phyloP scores from a whole-genome alignment of 2,888 invertebrate genomes.

The Thera britannica region DNA sequence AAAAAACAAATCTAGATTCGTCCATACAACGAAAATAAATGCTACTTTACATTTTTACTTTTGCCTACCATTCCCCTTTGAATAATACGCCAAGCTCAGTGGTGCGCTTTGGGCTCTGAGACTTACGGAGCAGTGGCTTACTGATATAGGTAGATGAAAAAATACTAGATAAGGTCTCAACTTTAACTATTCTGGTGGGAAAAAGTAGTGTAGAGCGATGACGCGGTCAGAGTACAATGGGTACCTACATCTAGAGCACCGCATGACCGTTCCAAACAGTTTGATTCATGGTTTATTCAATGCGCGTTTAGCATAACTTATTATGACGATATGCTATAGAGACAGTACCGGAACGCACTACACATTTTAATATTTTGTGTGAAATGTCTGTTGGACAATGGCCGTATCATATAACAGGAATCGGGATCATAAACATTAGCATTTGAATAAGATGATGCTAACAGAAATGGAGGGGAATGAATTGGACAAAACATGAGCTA shows the following conservation, averaged over 20 bases:
- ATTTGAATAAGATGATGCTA: conserved; percentile 24
- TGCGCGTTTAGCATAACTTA: conserved; percentile 42
- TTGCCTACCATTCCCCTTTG: too few relatives aligned
- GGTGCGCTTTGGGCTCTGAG: too few relatives aligned
- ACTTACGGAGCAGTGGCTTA: too few relatives aligned
- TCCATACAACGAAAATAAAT: too few relatives aligned
- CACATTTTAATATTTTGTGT: conserved; percentile 42
- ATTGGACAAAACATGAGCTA: too few relatives aligned
- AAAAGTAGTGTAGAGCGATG: conserved; percentile 25
- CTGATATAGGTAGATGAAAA: too few relatives aligned
- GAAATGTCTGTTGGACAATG: conserved; percentile 36
- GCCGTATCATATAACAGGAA: conserved; percentile 27
- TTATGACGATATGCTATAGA: conserved; percentile 34
- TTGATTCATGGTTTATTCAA: conserved; percentile 45
- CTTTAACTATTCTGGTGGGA: conserved; percentile 11
- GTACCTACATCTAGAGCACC: conserved; percentile 40
- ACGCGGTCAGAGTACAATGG: conserved; percentile 32
- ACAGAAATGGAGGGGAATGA: background rate
- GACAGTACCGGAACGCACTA: conserved; percentile 33
- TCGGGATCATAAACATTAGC: conserved; percentile 25
- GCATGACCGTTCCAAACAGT: conserved; percentile 44
- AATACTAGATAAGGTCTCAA: too few relatives aligned
- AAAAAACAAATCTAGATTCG: too few relatives aligned
- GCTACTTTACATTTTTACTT: too few relatives aligned
- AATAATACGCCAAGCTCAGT: too few relatives aligned